phyloP scores from a whole-genome alignment of 2,113 vertebrate species.

The Heliornis fulica region DNA sequence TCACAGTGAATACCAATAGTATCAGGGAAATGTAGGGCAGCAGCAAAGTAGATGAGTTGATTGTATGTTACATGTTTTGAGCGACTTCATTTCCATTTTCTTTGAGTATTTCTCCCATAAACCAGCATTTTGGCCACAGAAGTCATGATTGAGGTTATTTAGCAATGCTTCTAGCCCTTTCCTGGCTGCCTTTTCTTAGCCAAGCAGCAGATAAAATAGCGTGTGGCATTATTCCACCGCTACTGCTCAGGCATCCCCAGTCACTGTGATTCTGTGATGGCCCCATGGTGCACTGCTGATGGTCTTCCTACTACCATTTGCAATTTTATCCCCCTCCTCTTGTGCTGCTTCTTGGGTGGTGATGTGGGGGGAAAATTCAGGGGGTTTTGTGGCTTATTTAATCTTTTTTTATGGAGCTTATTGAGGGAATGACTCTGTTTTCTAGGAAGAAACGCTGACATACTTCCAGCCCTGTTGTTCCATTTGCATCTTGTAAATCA shows the following conservation, averaged over 20 bases:
- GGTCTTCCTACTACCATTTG: not conserved
- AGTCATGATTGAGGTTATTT: not conserved
- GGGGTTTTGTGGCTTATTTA: not conserved
- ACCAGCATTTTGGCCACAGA: not conserved
- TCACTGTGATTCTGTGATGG: no score
- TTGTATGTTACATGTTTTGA: not conserved
- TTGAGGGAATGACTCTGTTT: not conserved
- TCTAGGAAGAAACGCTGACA: not conserved
- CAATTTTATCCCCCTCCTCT: not conserved
- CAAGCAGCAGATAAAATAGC: not conserved
- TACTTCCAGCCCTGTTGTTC: not conserved
- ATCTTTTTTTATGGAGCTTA: not conserved
- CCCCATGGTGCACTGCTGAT: not conserved
- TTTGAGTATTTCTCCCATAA: not conserved
- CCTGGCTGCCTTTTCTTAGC: not conserved
- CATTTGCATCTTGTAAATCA: not conserved
- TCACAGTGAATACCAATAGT: slow-evolving; percentile 26
- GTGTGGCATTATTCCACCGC: not conserved
- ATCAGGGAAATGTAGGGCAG: not conserved
- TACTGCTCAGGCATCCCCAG: not conserved
- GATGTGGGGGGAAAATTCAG: not conserved
- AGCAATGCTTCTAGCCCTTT: not conserved
- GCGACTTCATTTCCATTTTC: not conserved
- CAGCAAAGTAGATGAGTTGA: not conserved
- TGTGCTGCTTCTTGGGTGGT: not conserved